Evolutionary conservation across 37 sponge, comb jelly and placozoan genomes (phyloP), one percentile per base, ranked within the genome.

Genomic region (Aphrocallistes beatrix): DNA sequence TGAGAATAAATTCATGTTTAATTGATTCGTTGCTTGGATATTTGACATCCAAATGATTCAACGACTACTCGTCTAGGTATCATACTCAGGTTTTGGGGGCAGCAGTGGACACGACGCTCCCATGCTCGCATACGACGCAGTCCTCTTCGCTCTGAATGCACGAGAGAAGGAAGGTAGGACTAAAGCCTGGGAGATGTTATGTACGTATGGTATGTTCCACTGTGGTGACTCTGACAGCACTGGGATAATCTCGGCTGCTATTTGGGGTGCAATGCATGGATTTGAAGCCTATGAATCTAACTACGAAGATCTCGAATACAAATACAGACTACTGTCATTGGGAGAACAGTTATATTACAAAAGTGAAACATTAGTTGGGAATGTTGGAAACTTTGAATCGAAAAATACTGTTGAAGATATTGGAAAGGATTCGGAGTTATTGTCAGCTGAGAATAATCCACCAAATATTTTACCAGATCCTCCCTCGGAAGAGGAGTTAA

Each of bases 141-240:
- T 94, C 1, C 84, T 94, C 16, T 88, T 88, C 0, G 45, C 45
- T 42, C 23, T 39, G 48, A 42, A 13, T 16, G 45, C 13, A 16
- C 6, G 13, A 13, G 45, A 42, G 45, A 42, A 13, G 13, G 45
- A 42, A 42, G 45, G 45, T 16, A 87, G 81, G 28, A 88, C 82
- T 37, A 49, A 50, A 30, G 87, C 87, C 0, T 92, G 92, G 94
- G 38, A 13, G 13, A 91, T 90, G 51, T 82, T 94, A 38, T 94
- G 94, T 38, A 17, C 30, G 17, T 83, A 89, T 21, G 86, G 89
- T 21, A 89, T 94, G 94, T 88, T 94, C 38, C 94, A 94, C 51
- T 89, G 92, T 25, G 92, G 94, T 39, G 94, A 94, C 85, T 88
- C 86, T 40, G 94, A 94, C 91, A 94, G 94, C 84, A 94, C 94